Conservation (phyloP, 1,140 invertebrate genomes). For the Sminthurides bifidus region DNA sequence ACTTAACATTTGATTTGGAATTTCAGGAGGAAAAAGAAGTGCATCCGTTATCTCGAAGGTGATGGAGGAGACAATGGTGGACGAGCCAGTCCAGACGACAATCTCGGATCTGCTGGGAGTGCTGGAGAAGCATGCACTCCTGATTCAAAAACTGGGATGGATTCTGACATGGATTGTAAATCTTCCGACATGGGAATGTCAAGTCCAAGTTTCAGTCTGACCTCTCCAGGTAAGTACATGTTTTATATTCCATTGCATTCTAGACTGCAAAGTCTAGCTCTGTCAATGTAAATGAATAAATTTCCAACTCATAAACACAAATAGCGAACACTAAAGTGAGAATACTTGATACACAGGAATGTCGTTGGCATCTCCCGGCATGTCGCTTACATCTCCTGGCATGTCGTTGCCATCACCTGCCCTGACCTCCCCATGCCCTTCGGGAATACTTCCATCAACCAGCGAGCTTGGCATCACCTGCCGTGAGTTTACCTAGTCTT, state of each 20-base stretch:
- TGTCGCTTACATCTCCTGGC: constrained; percentile 46
- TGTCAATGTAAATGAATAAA: no score
- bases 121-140: constrained; percentile 47
- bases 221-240: constrained; percentile 28
- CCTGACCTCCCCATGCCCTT: constrained; percentile 31
- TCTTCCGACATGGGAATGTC: constrained; percentile 31
- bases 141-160: constrained; percentile 47
- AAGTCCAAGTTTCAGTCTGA: constrained; percentile 45
- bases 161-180: constrained; percentile 44
- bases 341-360: constrained; percentile 18
- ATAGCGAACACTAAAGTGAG: not conserved
- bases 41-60: constrained; percentile 79
- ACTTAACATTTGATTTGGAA: constrained; percentile 23
- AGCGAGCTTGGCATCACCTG: constrained; percentile 38
- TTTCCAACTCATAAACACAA: no score
- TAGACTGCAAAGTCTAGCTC: no score
- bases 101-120: constrained; percentile 59
- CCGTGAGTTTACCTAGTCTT: constrained; percentile 40
- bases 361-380: constrained; percentile 50
- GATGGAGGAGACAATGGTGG: constrained; percentile 43
- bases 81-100: constrained; percentile 41
- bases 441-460: constrained; percentile 31
- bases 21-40: constrained; percentile 95
- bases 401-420: constrained; percentile 37
- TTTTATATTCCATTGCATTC: not conserved